Evolutionary conservation across 2,888 invertebrate genomes (phyloP), one percentile per base, ranked within the genome.

Genomic region (Polydrusus cervinus): DNA sequence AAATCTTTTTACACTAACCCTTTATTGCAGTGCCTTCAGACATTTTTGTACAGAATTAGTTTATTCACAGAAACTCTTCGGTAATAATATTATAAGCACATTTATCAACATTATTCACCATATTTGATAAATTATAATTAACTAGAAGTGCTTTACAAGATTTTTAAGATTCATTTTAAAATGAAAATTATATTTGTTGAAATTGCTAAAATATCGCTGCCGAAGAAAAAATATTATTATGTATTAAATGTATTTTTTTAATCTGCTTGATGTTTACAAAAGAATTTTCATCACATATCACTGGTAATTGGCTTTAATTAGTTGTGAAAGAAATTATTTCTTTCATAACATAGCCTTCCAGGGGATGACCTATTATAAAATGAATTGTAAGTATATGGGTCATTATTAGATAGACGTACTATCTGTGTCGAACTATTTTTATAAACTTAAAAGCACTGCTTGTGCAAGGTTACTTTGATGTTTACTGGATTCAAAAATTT

Each of bases 11-110:
- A 45, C 30, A 70, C 14, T 49, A 69, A 66, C 69, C 53, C 18
- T 70, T 74, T 62, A 57, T 68, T 68, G 62, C 16, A 68, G 74
- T 72, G 72, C 66, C 72, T 72, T 73, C 68, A 60, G 51, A 61
- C 60, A 51, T 73, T 73, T 67, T 60, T 73, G 20, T 47, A 45
- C 14, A 34, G 53, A 55, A 47, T 71, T 71, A 45, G 18, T n/a
- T 57, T 71, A 64, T 67, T 7, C 18, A 53, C 14, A 25, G 20
- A 49, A 49, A 47, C n/a, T 60, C 57, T 16, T 64, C 64, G 47
- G 64, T n/a, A 47, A 43, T 61, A 13, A n/a, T 49, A 49, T 47
- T 49, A 30, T 11, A 16, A 30, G 49, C 49, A 34, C 0, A 49
- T 64, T 49, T 34, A 60, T 38, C 38, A 60, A 16, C 13, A 30